Conservation (phyloP, 1,140 invertebrate genomes). For the Nymphalis io region DNA sequence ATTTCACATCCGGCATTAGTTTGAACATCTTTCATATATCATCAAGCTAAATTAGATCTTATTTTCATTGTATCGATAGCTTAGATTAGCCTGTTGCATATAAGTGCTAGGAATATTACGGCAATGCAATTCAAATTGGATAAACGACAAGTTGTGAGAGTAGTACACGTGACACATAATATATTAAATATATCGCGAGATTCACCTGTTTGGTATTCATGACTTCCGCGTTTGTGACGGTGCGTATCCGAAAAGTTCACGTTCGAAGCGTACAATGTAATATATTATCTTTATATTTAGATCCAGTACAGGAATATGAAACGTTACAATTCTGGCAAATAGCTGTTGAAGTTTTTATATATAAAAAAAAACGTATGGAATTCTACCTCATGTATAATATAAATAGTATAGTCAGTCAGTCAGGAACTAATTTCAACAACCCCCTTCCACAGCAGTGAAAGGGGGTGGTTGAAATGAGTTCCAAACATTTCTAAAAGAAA, state of each 20-base stretch:
- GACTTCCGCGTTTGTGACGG: constrained; percentile 12
- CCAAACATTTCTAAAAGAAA: too few relatives aligned
- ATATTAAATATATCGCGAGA: constrained; percentile 28
- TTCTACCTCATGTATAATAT: too few relatives aligned
- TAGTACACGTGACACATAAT: constrained; percentile 32
- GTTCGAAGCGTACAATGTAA: not conserved
- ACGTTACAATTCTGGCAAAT: too few relatives aligned
- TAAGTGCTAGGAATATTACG: constrained; percentile 24
- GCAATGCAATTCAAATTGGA: constrained; percentile 35
- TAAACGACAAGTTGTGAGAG: constrained; percentile 41
- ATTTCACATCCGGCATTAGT: constrained; percentile 65
- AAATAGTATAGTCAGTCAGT: too few relatives aligned
- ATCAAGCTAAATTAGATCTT: constrained; percentile 22
- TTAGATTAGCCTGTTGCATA: not conserved
- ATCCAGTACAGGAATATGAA: too few relatives aligned
- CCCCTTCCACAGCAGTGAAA: too few relatives aligned
- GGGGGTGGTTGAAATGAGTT: too few relatives aligned
- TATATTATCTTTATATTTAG: too few relatives aligned
- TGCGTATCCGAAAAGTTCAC: not conserved
- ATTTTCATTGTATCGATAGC: constrained; percentile 27
- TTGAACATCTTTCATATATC: constrained; percentile 16
- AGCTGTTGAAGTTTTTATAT: too few relatives aligned
- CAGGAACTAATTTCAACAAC: too few relatives aligned
- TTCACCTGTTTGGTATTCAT: constrained; percentile 21
- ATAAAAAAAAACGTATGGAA: too few relatives aligned